Conservation (phyloP, 2,797 vertebrate genomes). For the Sebastes reedi region DNA sequence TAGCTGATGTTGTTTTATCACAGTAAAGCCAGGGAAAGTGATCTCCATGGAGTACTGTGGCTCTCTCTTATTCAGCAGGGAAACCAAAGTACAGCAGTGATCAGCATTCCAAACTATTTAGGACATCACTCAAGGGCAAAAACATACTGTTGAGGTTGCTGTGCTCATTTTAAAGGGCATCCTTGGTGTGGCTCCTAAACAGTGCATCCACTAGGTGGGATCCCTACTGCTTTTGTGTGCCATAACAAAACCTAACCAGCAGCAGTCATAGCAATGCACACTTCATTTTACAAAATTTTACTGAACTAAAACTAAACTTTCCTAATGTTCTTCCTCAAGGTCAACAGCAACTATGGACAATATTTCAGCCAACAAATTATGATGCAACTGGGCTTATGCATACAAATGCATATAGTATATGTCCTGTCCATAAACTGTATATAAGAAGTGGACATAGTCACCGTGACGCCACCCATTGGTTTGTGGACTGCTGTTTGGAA, state of each 20-base stretch:
- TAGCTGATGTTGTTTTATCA: slow-evolving; percentile 58
- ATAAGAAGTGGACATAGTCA: too few species aligned
- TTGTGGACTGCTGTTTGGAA: too few species aligned
- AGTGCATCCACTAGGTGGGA: background rate
- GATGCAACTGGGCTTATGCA: background rate
- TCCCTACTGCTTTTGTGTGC: background rate
- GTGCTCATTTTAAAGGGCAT: background rate
- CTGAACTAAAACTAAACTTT: too few species aligned
- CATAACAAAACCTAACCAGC: background rate
- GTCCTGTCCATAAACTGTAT: background rate
- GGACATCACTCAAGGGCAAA: background rate
- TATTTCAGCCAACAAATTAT: background rate
- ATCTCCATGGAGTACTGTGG: slow-evolving; percentile 29
- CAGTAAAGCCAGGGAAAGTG: slow-evolving; percentile 26
- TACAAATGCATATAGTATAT: background rate
- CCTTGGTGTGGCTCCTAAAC: background rate
- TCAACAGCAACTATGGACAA: background rate
- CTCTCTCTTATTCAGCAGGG: slow-evolving; percentile 31
- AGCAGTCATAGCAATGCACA: background rate
- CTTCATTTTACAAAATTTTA: background rate
- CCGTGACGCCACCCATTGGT: too few species aligned
- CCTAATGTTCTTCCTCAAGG: background rate
- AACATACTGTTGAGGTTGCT: background rate
- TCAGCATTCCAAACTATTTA: slow-evolving; percentile 1
- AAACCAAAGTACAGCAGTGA: slow-evolving; percentile 27